phyloP scores from a whole-genome alignment of 2,797 vertebrate species.

The Sebastes taczanowskii region DNA sequence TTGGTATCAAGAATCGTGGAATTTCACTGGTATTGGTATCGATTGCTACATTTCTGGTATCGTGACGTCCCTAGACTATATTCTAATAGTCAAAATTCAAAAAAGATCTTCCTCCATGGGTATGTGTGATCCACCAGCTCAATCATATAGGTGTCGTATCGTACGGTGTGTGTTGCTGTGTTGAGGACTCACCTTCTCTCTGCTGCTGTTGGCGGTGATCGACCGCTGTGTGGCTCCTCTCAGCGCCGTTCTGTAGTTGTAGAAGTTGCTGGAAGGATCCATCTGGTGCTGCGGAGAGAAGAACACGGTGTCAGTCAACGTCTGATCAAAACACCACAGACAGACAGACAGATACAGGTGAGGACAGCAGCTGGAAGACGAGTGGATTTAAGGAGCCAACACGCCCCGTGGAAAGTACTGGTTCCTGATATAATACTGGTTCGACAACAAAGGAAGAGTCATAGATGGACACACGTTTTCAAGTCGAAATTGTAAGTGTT shows the following conservation, averaged over 20 bases:
- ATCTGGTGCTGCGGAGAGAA: constrained; percentile 89
- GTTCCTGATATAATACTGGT: neutral
- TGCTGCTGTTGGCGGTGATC: constrained; percentile 90
- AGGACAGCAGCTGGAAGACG: neutral
- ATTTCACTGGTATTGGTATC: too few species aligned
- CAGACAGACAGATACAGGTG: neutral
- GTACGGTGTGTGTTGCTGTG: neutral
- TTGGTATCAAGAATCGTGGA: too few species aligned
- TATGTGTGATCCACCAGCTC: neutral
- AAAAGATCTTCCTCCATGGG: too few species aligned
- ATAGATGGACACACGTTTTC: neutral
- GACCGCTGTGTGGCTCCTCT: constrained; percentile 93
- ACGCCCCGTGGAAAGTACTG: neutral
- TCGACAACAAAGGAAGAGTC: neutral
- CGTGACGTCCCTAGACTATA: neutral
- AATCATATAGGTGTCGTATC: neutral
- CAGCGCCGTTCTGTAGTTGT: constrained; percentile 94
- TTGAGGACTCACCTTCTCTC: constrained; percentile 88
- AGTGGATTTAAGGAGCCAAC: neutral
- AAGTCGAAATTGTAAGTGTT: rapidly evolving
- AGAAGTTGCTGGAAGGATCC: constrained; percentile 98
- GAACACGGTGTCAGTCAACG: neutral
- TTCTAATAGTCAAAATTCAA: too few species aligned
- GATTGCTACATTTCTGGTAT: too few species aligned
- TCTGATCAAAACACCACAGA: neutral